Conservation (phyloP, 2,888 invertebrate genomes). For the Margaritifera margaritifera region DNA sequence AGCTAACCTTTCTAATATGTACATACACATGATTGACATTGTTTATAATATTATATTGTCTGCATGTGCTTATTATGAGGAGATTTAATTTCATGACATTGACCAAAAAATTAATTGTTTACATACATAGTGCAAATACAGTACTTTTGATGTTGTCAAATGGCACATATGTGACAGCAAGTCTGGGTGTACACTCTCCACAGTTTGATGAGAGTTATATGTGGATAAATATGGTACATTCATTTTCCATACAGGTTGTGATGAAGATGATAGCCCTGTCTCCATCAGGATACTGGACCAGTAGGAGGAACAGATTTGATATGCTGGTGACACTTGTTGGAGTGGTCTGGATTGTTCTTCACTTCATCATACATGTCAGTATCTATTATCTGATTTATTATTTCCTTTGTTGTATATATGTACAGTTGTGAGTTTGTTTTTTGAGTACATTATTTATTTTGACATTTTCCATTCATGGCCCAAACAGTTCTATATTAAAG, state of each 20-base stretch:
- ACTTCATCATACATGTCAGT: conserved; percentile 80
- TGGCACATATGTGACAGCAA: too few species aligned
- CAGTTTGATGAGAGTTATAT: neutral
- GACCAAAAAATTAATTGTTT: too few species aligned
- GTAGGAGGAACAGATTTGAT: conserved; percentile 96
- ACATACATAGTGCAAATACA: too few species aligned
- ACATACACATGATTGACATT: too few species aligned
- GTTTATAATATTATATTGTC: too few species aligned
- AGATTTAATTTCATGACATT: too few species aligned
- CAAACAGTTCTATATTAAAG: neutral
- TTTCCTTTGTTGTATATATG: neutral
- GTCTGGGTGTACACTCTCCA: neutral
- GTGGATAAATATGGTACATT: neutral
- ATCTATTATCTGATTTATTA: too few species aligned
- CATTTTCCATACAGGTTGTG: conserved; percentile 78
- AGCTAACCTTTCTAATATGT: too few species aligned
- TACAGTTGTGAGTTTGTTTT: neutral
- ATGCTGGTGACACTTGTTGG: conserved; percentile 96
- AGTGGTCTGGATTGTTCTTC: conserved; percentile 96
- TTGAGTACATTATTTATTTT: too few species aligned
- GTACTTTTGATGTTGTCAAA: too few species aligned
- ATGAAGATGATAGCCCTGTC: conserved; percentile 99
- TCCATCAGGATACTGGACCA: conserved; percentile 98
- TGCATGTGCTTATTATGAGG: too few species aligned
- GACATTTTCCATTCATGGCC: neutral